A percentile compares a stretch with the other conserved stretches of the same genome.
Evolutionary conservation across 2,113 vertebrate species (phyloP).

Genomic region (Dasyurus viverrinus): DNA sequence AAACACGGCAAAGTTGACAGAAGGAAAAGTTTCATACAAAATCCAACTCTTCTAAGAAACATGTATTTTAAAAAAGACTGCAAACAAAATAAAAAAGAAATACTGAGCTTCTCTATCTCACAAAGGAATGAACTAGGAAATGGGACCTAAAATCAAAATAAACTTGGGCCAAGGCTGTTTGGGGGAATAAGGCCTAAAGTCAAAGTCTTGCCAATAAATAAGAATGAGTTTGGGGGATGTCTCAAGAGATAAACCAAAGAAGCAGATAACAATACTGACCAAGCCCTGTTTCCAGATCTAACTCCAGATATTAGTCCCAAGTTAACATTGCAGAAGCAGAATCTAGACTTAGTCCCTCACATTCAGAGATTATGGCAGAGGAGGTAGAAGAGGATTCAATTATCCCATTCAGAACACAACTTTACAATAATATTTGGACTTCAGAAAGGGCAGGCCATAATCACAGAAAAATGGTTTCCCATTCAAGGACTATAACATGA

Average conservation of each 20-base stretch:
- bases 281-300: background rate
- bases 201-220: background rate
- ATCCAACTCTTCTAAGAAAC: background rate
- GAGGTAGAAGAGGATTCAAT: background rate
- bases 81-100: background rate
- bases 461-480: background rate
- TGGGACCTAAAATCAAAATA: no score
- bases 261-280: background rate
- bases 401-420: no score
- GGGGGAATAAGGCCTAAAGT: background rate
- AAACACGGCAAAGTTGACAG: background rate
- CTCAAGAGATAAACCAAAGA: background rate
- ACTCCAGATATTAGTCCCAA: background rate
- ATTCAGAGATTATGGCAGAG: background rate
- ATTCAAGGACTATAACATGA: background rate
- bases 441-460: background rate
- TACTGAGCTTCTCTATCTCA: background rate
- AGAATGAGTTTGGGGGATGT: background rate
- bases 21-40: background rate
- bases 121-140: background rate
- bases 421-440: background rate
- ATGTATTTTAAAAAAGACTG: no score
- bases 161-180: no score
- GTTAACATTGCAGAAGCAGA: background rate
- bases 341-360: background rate